These are phyloP conservation scores for Seira ritae DNA, from an alignment of 2,888 invertebrate species.

Conservation along the genomic window DNA sequence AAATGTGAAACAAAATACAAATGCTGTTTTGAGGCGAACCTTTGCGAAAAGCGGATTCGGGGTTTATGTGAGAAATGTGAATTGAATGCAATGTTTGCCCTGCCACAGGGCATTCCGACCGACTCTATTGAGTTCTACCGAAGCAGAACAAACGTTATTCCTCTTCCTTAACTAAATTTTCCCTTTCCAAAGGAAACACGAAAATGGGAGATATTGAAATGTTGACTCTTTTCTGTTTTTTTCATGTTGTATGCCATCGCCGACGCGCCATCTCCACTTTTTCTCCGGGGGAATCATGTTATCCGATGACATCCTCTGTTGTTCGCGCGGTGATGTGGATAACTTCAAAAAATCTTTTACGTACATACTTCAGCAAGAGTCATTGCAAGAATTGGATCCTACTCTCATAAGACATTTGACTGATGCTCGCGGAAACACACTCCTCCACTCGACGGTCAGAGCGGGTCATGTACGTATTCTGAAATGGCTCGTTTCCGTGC, in stretches of 20 bases:
- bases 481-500: constrained; percentile 75
- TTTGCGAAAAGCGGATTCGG: too few relatives aligned
- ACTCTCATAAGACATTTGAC: constrained; percentile 76
- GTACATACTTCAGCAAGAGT: constrained; percentile 72
- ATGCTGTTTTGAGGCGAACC: too few relatives aligned
- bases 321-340: neutral
- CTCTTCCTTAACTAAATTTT: constrained; percentile 47
- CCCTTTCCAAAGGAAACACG: constrained; percentile 18
- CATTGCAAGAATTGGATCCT: constrained; percentile 74
- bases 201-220: constrained; percentile 56
- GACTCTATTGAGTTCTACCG: constrained; percentile 40
- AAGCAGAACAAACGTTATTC: constrained; percentile 50
- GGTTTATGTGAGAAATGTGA: too few relatives aligned
- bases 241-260: constrained; percentile 6
- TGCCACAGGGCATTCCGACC: neutral
- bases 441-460: constrained; percentile 75
- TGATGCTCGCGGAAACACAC: constrained; percentile 75
- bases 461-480: constrained; percentile 75
- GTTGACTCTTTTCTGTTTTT: constrained; percentile 40
- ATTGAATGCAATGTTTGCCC: too few relatives aligned
- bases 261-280: neutral
- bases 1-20: too few relatives aligned
- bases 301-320: constrained; percentile 1
- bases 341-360: too few relatives aligned
- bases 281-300: neutral